Conservation (phyloP, 2,113 vertebrate genomes). For the Eupsittula cactorum region DNA sequence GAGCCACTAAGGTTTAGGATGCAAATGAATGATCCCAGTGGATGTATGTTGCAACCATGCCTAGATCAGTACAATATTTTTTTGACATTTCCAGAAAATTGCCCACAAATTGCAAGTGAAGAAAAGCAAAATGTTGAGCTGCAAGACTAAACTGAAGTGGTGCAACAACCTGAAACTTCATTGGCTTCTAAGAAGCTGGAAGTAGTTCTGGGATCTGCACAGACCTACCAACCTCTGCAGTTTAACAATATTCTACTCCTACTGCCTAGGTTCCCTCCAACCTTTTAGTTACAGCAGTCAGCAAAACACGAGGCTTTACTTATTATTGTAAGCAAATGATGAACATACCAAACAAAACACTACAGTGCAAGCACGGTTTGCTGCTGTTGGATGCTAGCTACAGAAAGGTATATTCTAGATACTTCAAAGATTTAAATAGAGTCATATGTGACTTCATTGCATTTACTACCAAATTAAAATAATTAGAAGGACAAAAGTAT, state of each 20-base stretch:
- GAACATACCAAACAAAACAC: not conserved
- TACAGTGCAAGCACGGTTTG: not conserved
- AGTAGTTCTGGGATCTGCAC: not conserved
- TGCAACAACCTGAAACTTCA: not conserved
- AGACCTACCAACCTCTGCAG: not conserved
- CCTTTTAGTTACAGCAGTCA: not conserved
- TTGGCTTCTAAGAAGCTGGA: not conserved
- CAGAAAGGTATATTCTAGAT: not conserved
- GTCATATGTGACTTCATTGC: not conserved
- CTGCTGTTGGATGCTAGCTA: not conserved
- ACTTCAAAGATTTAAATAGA: not conserved
- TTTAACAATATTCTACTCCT: not conserved
- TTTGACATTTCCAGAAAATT: not conserved
- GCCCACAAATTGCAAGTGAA: not conserved
- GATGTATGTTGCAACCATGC: not conserved
- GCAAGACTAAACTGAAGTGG: not conserved
- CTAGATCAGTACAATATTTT: accelerated
- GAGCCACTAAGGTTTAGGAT: not conserved
- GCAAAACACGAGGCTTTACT: not conserved
- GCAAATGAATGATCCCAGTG: not conserved
- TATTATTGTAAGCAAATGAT: not conserved
- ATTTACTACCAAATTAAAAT: not conserved
- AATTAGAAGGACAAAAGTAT: not conserved
- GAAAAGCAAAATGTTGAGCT: not conserved
- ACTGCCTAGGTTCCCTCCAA: not conserved